Percentiles rank a stretch among this genome's conserved stretches.
Evolutionary conservation across 1,140 invertebrate genomes (phyloP).

Genomic region (Hyposmocoma kahamanoa): DNA sequence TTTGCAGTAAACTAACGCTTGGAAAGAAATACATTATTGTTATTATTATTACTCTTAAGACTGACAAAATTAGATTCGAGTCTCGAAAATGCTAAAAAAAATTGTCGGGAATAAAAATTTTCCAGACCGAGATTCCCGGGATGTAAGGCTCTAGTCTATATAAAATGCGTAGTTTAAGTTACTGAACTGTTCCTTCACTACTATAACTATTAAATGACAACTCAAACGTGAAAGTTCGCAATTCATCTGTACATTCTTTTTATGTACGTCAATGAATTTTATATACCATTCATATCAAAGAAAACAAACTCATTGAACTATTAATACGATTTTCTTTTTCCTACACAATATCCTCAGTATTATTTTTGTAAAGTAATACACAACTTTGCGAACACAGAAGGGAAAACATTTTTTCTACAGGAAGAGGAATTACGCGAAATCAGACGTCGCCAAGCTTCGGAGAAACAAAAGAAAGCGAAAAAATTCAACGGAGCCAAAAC

Average conservation of each 20-base stretch:
- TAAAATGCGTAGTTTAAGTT: too few relatives aligned
- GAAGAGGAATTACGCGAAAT: slow-evolving; percentile 9
- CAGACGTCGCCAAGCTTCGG: not conserved
- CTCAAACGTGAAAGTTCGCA: too few relatives aligned
- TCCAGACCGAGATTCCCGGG: too few relatives aligned
- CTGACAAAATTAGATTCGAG: too few relatives aligned
- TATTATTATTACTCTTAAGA: too few relatives aligned
- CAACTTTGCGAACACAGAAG: not conserved
- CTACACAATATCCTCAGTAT: not conserved
- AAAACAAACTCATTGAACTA: not conserved
- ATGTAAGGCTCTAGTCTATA: too few relatives aligned
- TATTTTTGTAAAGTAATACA: not conserved
- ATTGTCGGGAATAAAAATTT: too few relatives aligned
- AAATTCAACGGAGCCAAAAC: slow-evolving; percentile 18
- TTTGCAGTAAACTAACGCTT: too few relatives aligned
- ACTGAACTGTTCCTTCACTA: too few relatives aligned
- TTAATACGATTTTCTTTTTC: not conserved
- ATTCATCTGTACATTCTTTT: not conserved
- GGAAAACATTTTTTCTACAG: not conserved
- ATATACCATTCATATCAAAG: not conserved
- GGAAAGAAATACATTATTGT: too few relatives aligned
- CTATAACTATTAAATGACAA: too few relatives aligned
- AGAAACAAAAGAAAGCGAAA: not conserved
- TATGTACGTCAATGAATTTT: not conserved
- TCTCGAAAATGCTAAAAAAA: too few relatives aligned